Evolutionary conservation across 2,113 vertebrate species (phyloP), one percentile per base, ranked within the genome.

Genomic region (Zeus faber): DNA sequence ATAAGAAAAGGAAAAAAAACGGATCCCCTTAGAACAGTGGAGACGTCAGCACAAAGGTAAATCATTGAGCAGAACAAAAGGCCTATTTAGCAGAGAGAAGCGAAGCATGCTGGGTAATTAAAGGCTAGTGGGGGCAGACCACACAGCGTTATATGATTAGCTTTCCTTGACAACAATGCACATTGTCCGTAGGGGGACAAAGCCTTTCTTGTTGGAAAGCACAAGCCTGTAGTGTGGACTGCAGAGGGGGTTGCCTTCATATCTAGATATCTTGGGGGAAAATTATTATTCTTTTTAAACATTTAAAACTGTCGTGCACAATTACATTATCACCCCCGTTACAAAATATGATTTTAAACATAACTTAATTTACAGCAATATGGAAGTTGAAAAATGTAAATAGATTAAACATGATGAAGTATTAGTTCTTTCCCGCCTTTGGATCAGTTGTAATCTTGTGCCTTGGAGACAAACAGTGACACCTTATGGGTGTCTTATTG

Each of bases 91-190:
- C 33, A 4, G 25, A 5, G 44, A 33, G 25, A 49, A 72, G 65
- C 37, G 54, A 56, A 49, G 80, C 79, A 76, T 83, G 73, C 48
- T 76, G 77, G 82, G 80, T 79, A 79, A 85, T 81, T 69, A 77
- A 45, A 74, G 58, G 49, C n/a, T n/a, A n/a, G n/a, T n/a, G 76
- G 44, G 57, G 78, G 41, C 37, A 65, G 54, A 70, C 63, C 64
- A 66, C 59, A 63, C 55, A 70, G 70, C 52, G 29, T 51, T 65
- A 60, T 73, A 67, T 62, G 70, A 54, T 63, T 72, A 62, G 45
- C 60, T 62, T 60, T 73, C 61, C 67, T 43, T 49, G 22, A 87
- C 83, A 87, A 85, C 67, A 62, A 16, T 33, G 49, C 35, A 51
- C 70, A 73, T 84, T 87, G 85, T 87, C 14, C 48, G 29, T 7